Base-by-base conservation (phyloP, 1,140 invertebrate species). In the Drosophila bocki region DNA sequence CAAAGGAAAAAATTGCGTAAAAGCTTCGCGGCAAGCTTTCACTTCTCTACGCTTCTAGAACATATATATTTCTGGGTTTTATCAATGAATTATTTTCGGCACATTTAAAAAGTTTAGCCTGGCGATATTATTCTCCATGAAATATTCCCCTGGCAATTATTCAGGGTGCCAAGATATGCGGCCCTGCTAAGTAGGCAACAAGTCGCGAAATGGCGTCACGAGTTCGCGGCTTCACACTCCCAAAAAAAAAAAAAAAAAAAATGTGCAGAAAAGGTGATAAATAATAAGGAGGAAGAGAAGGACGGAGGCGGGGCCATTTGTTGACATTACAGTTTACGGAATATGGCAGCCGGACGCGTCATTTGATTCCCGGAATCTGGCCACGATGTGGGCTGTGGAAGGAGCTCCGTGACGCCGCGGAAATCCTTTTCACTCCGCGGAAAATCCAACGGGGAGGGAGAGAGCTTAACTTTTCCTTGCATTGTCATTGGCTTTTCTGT, bases 41-140 rank as follows among this genome's bases (percentile, higher is more conserved):
- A 22, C 59, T 12, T 41, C 13, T 19, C 13, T 26, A 39, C 7
- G 11, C 41, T 13, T 1, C 26, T 7, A 19, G 7, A 12, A 29
- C 8, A 48, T 35, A 12, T 19, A 50, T 58, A 12, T 26, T 47
- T 61, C 7, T 15, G 9, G 8, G 11, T 67, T 82, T 88, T 88
- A 88, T 88, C 85, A 88, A 90, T 88, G 85, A 88, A 88, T 85
- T 59, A 90, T 90, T 79, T 72, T 81, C 54, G 74, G 45, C 47
- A 75, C 61, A 88, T 84, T 87, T 87, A 67, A 67, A 37, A 78
- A 71, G 62, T 71, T 76, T 65, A 54, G 50, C 48, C 1, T 8
- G n/a, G 59, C 51, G 83, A 82, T 82, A 64, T 75, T 75, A 47
- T 37, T 7, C 53, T 42, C 54, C 54, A 61, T 76, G 83, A 82